Base-by-base conservation (phyloP, 2,888 invertebrate species). In the Marasmarcha lunaedactyla region DNA sequence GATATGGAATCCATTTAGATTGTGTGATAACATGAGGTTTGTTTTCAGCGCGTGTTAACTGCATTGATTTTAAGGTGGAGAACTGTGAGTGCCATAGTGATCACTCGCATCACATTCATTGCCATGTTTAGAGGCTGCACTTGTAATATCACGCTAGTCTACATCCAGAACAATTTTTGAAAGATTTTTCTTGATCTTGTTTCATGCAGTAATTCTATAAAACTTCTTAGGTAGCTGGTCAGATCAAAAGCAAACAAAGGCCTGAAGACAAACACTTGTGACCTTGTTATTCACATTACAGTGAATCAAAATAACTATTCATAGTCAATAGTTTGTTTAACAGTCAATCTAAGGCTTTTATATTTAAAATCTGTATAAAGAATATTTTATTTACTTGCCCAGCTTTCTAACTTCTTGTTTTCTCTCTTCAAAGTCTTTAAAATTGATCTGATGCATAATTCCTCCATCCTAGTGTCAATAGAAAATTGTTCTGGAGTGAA, bases 51-150 rank as follows among this genome's bases (percentile, higher is more conserved):
- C 84, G 84, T 78, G 83, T 84, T 72, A 84, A 84, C 84, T 83
- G 81, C 84, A 81, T 84, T 84, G 84, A 84, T 84, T 84, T 84
- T 81, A 84, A 84, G 78, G 84, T 84, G 83, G 84, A 84, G 73
- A 84, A 84, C 84, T 84, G 84, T 84, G 84, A 84, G 84, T 83
- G 81, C 74, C 67, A 72, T 78, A 78, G 79, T 62, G 72, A 20
- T 69, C 76, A 73, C 74, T 74, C 74, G 71, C 67, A 58, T 62
- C 65, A 67, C 65, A 63, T 67, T 70, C 77, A 74, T 74, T 65
- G 72, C 67, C 74, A 77, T 77, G 73, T 74, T 76, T 41, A 38
- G 14, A 12, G 25, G 36, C 30, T 30, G 30, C 30, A 15, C 20
- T 36, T 42, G 44, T 42, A 42, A 40, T 58, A 59, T 73, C 77